phyloP scores from a whole-genome alignment of 2,797 vertebrate genomes.

The Neostethus bicornis region DNA sequence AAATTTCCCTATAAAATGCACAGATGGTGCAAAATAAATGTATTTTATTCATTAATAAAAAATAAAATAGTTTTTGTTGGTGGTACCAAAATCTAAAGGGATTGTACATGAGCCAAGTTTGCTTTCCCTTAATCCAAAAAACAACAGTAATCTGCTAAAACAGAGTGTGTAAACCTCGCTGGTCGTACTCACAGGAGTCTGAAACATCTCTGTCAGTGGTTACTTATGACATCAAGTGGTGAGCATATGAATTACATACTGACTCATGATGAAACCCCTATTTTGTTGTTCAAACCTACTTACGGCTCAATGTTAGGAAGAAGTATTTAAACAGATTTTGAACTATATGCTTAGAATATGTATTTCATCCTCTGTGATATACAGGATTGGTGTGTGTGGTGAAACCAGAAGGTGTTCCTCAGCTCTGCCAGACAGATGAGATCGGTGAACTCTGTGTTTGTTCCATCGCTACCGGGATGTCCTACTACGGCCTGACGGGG shows the following conservation, averaged over 20 bases:
- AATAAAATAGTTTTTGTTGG: background rate
- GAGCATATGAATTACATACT: background rate
- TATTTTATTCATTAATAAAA: background rate
- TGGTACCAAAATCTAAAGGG: background rate
- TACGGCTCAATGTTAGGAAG: too few species aligned
- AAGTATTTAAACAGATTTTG: too few species aligned
- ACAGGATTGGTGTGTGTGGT: constrained; percentile 96
- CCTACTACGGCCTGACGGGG: constrained; percentile 96
- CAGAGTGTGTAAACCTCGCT: constrained; percentile 6
- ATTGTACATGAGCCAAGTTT: constrained; percentile 6
- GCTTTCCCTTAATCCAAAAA: constrained; percentile 7
- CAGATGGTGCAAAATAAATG: too few species aligned
- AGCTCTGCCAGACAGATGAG: constrained; percentile 96
- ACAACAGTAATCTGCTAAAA: constrained; percentile 20
- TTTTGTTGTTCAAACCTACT: too few species aligned
- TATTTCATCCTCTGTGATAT: background rate
- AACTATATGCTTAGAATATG: too few species aligned
- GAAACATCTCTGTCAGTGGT: background rate
- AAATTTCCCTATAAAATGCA: too few species aligned
- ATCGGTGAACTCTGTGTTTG: constrained; percentile 98
- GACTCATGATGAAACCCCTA: background rate
- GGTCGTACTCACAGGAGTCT: constrained; percentile 7
- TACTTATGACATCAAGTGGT: constrained; percentile 19
- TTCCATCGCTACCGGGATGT: constrained; percentile 92
- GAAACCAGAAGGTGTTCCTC: constrained; percentile 94